Conservation (phyloP, 2,113 vertebrate species). For the Hippocampus barbouri region DNA sequence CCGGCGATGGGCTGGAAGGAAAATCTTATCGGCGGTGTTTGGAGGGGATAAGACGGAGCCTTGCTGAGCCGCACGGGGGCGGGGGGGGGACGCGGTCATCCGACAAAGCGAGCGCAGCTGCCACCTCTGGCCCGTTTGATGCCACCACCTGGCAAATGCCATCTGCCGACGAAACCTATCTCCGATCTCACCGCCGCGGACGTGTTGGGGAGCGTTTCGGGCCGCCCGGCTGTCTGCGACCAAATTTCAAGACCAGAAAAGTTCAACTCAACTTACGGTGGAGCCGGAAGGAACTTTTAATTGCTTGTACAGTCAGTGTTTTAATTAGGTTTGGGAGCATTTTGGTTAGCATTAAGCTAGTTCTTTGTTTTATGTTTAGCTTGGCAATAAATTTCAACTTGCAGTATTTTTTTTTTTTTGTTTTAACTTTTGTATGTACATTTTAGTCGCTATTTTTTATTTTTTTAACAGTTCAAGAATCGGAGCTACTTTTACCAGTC, state of each 20-base stretch:
- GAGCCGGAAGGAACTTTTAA: neutral
- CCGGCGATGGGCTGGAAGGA: slow-evolving; percentile 8
- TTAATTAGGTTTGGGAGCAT: too few relatives aligned
- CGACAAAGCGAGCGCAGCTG: slow-evolving; percentile 22
- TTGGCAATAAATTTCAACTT: neutral
- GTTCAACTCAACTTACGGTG: neutral
- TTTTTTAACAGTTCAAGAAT: neutral
- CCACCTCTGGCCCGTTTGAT: slow-evolving; percentile 23
- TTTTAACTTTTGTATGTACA: too few relatives aligned
- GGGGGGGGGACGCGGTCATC: slow-evolving; percentile 26
- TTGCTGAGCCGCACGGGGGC: slow-evolving; percentile 26
- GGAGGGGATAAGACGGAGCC: slow-evolving; percentile 30
- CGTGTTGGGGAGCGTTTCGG: slow-evolving; percentile 8
- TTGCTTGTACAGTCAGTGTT: neutral
- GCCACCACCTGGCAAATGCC: slow-evolving; percentile 19
- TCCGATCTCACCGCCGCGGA: slow-evolving; percentile 7
- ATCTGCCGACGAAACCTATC: slow-evolving; percentile 17
- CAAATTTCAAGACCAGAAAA: neutral
- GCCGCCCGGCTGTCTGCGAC: neutral
- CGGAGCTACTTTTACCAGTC: neutral
- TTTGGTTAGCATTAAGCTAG: too few relatives aligned
- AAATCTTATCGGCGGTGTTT: slow-evolving; percentile 22
- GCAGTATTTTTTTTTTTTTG: too few relatives aligned
- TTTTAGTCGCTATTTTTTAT: too few relatives aligned
- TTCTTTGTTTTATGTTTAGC: neutral